phyloP scores from a whole-genome alignment of 2,113 vertebrate genomes.

The Sceloporus undulatus region DNA sequence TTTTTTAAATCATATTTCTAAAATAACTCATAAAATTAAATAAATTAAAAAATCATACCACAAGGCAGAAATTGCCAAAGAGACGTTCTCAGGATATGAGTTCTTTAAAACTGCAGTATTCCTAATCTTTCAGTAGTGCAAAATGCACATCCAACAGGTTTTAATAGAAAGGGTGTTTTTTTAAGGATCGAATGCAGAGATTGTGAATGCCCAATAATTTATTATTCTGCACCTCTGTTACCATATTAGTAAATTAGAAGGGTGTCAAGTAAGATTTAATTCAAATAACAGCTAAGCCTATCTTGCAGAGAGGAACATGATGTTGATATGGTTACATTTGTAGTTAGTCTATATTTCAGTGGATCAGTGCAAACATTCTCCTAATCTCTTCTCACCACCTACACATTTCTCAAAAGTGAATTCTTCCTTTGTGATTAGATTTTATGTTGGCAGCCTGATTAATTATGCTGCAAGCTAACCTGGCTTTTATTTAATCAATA shows the following conservation, averaged over 20 bases:
- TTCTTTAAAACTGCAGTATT: constrained; percentile 22
- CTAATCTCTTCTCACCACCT: background rate
- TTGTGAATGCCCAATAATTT: constrained; percentile 29
- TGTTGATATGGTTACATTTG: constrained; percentile 40
- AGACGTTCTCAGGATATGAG: constrained; percentile 37
- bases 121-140: constrained; percentile 57
- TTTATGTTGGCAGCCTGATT: background rate
- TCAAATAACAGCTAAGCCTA: background rate
- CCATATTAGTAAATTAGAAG: background rate
- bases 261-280: background rate
- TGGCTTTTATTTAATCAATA: background rate
- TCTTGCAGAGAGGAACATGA: constrained; percentile 1
- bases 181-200: background rate
- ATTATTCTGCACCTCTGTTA: constrained; percentile 46
- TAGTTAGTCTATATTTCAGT: background rate
- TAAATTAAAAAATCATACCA: constrained; percentile 35
- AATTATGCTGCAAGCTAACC: background rate
- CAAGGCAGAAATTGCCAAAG: constrained; percentile 11
- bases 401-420: background rate
- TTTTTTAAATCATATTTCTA: constrained; percentile 2
- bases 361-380: background rate
- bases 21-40: constrained; percentile 29
- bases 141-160: constrained; percentile 27
- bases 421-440: background rate
- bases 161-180: constrained; percentile 34